Conservation (phyloP, 2,797 vertebrate species). For the Triplophysa yarkandensis region DNA sequence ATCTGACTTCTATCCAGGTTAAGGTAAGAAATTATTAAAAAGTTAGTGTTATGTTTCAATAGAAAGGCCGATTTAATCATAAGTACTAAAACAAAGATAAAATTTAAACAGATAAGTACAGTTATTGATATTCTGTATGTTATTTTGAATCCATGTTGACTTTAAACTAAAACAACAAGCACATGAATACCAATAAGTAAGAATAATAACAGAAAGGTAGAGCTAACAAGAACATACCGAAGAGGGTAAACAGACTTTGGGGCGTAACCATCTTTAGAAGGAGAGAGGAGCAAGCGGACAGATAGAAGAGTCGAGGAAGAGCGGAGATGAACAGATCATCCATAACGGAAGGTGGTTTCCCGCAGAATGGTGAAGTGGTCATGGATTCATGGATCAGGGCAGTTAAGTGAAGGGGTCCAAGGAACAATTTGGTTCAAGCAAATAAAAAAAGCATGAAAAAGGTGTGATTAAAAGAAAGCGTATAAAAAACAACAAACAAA, state of each 20-base stretch:
- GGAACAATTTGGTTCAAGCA: conserved; percentile 87
- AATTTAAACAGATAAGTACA: too few relatives aligned
- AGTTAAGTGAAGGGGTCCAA: conserved; percentile 91
- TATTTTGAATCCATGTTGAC: conserved; percentile 9
- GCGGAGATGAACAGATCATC: conserved; percentile 97
- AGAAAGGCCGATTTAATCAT: too few relatives aligned
- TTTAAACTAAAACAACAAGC: conserved; percentile 70
- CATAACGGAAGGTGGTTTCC: conserved; percentile 98
- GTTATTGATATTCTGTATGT: not conserved
- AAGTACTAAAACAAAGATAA: too few relatives aligned
- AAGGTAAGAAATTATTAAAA: too few relatives aligned
- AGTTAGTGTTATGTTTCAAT: too few relatives aligned
- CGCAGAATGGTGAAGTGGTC: conserved; percentile 94
- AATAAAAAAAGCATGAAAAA: conserved; percentile 78
- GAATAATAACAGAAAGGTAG: conserved; percentile 75
- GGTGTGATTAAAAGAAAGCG: not conserved
- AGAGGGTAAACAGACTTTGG: conserved; percentile 98
- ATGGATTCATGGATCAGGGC: conserved; percentile 80
- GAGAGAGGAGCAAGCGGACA: conserved; percentile 97
- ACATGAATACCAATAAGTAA: conserved; percentile 49
- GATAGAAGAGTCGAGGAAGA: conserved; percentile 96
- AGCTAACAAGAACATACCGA: conserved; percentile 97
- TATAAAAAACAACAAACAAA: conserved; percentile 36
- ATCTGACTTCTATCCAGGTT: too few relatives aligned
- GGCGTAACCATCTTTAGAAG: conserved; percentile 98